Evolutionary conservation across 2,888 invertebrate genomes (phyloP).

Genomic region (Orchestes rusci): DNA sequence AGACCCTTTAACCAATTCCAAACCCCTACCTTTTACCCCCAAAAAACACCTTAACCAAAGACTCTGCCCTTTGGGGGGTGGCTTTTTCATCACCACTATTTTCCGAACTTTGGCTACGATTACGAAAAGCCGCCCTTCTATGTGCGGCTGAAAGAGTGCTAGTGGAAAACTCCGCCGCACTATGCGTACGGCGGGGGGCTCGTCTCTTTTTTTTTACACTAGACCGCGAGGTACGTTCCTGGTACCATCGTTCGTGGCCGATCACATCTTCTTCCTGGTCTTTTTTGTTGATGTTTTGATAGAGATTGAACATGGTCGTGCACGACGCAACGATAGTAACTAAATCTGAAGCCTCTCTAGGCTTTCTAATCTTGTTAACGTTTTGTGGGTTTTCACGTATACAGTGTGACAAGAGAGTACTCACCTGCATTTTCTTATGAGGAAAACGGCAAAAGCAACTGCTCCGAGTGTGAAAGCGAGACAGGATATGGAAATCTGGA

Average conservation of each 20-base stretch:
- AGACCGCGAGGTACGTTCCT: slow-evolving; percentile 51
- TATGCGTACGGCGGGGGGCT: slow-evolving; percentile 57
- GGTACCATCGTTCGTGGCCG: slow-evolving; percentile 75
- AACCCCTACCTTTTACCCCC: slow-evolving; percentile 30
- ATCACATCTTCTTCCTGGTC: slow-evolving; percentile 56
- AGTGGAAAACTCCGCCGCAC: slow-evolving; percentile 60
- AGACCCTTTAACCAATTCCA: no score
- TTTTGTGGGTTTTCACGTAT: no score
- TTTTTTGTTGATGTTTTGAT: slow-evolving; percentile 59
- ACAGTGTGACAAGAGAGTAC: no score
- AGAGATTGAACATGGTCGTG: slow-evolving; percentile 65
- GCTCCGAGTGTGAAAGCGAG: slow-evolving; percentile 43
- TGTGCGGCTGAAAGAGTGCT: slow-evolving; percentile 57
- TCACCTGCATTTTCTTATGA: slow-evolving; percentile 48
- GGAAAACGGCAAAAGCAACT: slow-evolving; percentile 44
- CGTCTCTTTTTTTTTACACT: slow-evolving; percentile 47
- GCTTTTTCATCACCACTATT: slow-evolving; percentile 51
- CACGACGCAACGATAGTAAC: no score
- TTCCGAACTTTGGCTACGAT: slow-evolving; percentile 60
- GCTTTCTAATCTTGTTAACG: no score
- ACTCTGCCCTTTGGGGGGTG: slow-evolving; percentile 62
- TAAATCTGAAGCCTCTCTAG: slow-evolving; percentile 4
- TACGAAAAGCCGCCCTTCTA: slow-evolving; percentile 53
- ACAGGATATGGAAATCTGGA: slow-evolving; percentile 41
- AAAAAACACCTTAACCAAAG: slow-evolving; percentile 67